Base-by-base conservation (phyloP, 2,113 vertebrate genomes). In the Phrynosoma platyrhinos region DNA sequence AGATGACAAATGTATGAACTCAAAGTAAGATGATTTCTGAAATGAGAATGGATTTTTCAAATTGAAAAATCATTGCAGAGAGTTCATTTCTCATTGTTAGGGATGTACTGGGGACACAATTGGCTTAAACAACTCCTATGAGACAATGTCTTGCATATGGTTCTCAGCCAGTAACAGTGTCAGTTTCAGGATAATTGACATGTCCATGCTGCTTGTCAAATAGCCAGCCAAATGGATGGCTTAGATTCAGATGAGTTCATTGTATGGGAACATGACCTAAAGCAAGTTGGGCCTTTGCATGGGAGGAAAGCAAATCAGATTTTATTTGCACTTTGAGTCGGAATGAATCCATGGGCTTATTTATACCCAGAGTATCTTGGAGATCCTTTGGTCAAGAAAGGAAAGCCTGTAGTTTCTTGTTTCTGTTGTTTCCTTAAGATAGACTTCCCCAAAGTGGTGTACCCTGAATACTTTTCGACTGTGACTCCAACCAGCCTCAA, bases 1-100 rank as follows among this genome's bases (percentile, higher is more conserved):
- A 78, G 75, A 83, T 83, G 81, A 88, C 74, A 88, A 78, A 88
- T 88, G 72, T 64, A 27, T 83, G 72, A 83, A 83, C 87, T 83
- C 81, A 40, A 74, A 83, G 62, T 74, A 55, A 71, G 87, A 88
- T 83, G 72, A 83, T 83, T 88, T 83, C 74, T 83, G 74, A 88
- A 88, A 88, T 88, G 87, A 83, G 87, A 88, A 88, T 88, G 81
- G 87, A 88, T 88, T 88, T 88, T 88, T 88, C 81, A 88, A 88
- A 88, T 78, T 78, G 80, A 88, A 88, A 88, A 88, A 88, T 83
- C 87, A 83, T 83, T 78, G 81, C n/a, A 40, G 62, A 78, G 72
- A 83, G 72, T 88, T 83, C 74, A 88, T 88, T 83, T 23, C 81
- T 88, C 81, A 88, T 83, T 88, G 81, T 88, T 88, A 83, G 72